These are phyloP conservation scores for Cyanoramphus novaezelandiae DNA, from an alignment of 2,113 vertebrate genomes.

Conservation along the genomic window DNA sequence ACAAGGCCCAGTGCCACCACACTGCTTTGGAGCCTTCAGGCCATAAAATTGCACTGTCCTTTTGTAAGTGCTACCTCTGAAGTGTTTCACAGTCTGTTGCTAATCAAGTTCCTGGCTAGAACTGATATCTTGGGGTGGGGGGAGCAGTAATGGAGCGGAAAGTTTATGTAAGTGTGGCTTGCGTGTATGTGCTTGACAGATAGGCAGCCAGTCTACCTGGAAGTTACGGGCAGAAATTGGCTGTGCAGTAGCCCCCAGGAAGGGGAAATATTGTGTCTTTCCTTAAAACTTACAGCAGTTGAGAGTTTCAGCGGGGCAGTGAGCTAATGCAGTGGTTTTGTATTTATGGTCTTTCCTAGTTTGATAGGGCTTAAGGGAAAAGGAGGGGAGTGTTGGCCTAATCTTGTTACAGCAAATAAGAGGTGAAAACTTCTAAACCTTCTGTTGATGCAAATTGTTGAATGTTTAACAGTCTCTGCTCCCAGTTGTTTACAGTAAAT, in stretches of 20 bases:
- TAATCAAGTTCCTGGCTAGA: not conserved
- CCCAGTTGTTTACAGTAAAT: not conserved
- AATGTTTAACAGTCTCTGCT: not conserved
- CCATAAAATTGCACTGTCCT: not conserved
- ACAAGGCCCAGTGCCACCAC: accelerated
- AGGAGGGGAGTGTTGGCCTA: not conserved
- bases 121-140: not conserved
- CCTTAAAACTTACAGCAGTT: not conserved
- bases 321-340: not conserved
- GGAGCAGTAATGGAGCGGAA: not conserved
- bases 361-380: not conserved
- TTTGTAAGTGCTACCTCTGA: not conserved
- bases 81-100: conserved; percentile 1
- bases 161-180: not conserved
- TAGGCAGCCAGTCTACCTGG: not conserved
- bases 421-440: not conserved
- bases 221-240: not conserved
- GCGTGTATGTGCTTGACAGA: not conserved
- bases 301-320: not conserved
- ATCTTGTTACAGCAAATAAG: not conserved
- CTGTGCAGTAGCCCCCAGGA: not conserved
- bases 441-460: not conserved
- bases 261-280: not conserved
- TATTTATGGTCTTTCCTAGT: not conserved
- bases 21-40: not conserved